These are phyloP conservation scores for Thomomys bottae DNA, from an alignment of 2,113 vertebrate genomes.

Conservation along the genomic window DNA sequence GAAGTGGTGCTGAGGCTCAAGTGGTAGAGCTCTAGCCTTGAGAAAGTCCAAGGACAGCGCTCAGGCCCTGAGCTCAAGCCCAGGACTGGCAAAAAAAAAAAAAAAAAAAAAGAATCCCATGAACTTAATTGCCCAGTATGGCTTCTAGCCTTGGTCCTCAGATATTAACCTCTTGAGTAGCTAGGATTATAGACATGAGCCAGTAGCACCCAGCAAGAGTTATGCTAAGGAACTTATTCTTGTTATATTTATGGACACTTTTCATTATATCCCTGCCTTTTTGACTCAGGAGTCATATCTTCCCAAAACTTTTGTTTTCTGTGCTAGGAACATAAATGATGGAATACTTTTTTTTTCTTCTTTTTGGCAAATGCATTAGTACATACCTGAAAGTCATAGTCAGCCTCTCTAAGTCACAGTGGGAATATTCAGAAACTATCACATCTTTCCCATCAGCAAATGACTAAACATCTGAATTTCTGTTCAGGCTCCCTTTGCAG, in stretches of 20 bases:
- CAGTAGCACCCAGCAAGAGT: no score
- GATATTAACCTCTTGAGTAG: no score
- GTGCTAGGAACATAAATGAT: background rate
- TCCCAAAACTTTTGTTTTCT: background rate
- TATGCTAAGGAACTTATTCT: background rate
- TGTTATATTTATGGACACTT: conserved; percentile 17
- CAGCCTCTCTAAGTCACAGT: background rate
- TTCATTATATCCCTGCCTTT: background rate
- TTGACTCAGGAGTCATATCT: background rate
- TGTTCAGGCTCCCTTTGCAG: conserved; percentile 89
- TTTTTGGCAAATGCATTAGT: background rate
- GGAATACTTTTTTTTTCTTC: background rate
- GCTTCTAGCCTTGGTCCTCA: no score
- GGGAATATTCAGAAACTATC: background rate
- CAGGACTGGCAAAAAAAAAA: no score
- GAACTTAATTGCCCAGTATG: no score
- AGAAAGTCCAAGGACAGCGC: no score
- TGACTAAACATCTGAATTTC: conserved; percentile 59
- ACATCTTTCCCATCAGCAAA: background rate
- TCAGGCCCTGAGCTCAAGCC: no score
- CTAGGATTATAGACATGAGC: no score
- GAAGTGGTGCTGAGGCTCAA: no score
- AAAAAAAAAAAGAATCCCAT: no score
- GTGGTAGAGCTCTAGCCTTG: no score
- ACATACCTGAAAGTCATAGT: background rate